phyloP scores from a whole-genome alignment of 1,140 invertebrate species.

The Sarcophaga peregrina region DNA sequence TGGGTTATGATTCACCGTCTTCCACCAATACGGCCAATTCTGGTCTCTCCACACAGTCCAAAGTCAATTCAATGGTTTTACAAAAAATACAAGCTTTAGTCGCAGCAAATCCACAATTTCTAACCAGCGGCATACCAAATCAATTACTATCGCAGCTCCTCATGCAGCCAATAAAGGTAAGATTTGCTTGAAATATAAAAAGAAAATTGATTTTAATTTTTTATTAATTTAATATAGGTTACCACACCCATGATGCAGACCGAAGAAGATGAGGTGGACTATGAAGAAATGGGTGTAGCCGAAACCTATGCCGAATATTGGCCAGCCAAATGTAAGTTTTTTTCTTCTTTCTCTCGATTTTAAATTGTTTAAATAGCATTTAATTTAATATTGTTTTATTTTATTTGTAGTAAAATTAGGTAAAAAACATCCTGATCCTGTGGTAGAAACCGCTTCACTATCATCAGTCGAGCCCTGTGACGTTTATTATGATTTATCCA shows the following conservation, averaged over 20 bases:
- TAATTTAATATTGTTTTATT: constrained; percentile 28
- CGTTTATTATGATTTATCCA: constrained; percentile 87
- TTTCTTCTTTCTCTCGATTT: constrained; percentile 14
- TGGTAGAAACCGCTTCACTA: constrained; percentile 97
- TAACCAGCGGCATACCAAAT: constrained; percentile 65
- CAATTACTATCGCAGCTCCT: constrained; percentile 66
- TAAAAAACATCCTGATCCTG: constrained; percentile 97
- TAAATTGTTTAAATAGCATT: not conserved
- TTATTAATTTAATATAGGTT: constrained; percentile 28
- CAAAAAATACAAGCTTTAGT: constrained; percentile 64
- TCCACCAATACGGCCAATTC: constrained; percentile 66
- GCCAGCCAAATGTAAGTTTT: constrained; percentile 87
- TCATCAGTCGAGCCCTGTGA: constrained; percentile 96
- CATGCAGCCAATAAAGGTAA: constrained; percentile 58
- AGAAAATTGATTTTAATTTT: constrained; percentile 55
- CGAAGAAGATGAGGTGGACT: constrained; percentile 90
- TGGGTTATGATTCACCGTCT: constrained; percentile 64
- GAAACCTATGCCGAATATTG: constrained; percentile 99
- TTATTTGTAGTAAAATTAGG: constrained; percentile 86
- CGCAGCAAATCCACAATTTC: constrained; percentile 61
- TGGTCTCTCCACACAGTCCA: constrained; percentile 60
- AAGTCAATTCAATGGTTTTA: constrained; percentile 61
- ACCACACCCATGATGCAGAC: constrained; percentile 50
- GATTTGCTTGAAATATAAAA: not conserved
- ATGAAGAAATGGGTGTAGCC: constrained; percentile 96